Base-by-base conservation (phyloP, 1,140 invertebrate species). In the Drosophila varians region DNA sequence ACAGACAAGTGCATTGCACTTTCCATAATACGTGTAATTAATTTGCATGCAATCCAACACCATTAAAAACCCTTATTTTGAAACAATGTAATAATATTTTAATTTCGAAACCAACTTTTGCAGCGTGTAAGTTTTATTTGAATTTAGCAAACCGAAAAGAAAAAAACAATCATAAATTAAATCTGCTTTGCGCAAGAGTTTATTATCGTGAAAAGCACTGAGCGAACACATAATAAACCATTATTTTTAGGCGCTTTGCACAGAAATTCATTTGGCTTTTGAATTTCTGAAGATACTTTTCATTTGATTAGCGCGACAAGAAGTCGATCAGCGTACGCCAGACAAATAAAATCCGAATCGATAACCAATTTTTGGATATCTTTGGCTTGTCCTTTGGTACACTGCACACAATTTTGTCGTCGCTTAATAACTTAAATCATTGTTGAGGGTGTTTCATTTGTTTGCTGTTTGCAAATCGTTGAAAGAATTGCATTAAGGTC, bases 401-500 rank as follows among this genome's bases (percentile, higher is more conserved):
- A 70, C 73, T 43, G 58, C 51, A 53, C 45, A 54, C 16, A 61
- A 40, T 34, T 43, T 47, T 70, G 53, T 70, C 51, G 45, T 84
- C 60, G 76, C 53, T 9, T 11, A n/a, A 31, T 3, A 19, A 0
- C 8, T 40, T 47, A 34, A 16, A 14, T 14, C 68, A 83, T 80
- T 86, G 82, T 87, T 54, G 83, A 86, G 83, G 77, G 82, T 75
- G 62, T 66, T 66, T 86, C 64, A 73, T 84, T 90, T 90, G 89
- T 87, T 90, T 73, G 68, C 76, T 80, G 89, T 80, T 90, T 90
- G 89, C 86, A 68, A 90, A 90, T 90, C 79, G 89, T 90, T 89
- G 70, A 80, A 73, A 88, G 89, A 90, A 90, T 90, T 77, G 89
- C 89, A 90, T 90, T 90, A 90, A 90, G 89, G 89, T 88, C 72